Conservation (phyloP, 2,797 vertebrate genomes). For the Pangasius macronema region DNA sequence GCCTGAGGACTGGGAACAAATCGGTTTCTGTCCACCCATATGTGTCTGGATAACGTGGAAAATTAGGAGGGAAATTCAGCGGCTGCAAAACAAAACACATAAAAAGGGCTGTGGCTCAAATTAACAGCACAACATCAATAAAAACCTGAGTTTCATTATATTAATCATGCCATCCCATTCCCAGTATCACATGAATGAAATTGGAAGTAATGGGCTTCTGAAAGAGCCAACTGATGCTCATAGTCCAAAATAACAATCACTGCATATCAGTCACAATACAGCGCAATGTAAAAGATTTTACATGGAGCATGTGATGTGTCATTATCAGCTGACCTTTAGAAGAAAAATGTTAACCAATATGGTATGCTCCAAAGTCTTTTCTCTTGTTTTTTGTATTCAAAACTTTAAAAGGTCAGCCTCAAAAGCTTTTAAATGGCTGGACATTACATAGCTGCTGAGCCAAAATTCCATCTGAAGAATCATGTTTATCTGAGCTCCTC, state of each 20-base stretch:
- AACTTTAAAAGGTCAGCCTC: slow-evolving; percentile 21
- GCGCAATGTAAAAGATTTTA: background rate
- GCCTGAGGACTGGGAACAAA: background rate
- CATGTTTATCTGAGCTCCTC: background rate
- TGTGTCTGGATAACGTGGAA: slow-evolving; percentile 13
- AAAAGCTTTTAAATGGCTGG: background rate
- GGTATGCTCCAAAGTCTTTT: background rate
- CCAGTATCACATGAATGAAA: slow-evolving; percentile 8
- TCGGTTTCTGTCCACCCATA: background rate
- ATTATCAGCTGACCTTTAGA: slow-evolving; percentile 58
- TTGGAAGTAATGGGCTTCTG: slow-evolving; percentile 13
- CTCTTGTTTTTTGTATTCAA: background rate
- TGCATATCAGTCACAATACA: slow-evolving; percentile 22
- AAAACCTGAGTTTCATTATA: background rate
- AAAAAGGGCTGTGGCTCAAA: background rate
- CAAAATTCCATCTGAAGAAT: slow-evolving; percentile 6
- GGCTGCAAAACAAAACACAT: slow-evolving; percentile 13
- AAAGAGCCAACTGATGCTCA: background rate
- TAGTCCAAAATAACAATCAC: background rate
- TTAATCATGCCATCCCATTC: background rate
- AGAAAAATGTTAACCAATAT: slow-evolving; percentile 8
- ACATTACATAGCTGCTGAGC: background rate
- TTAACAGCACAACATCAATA: background rate
- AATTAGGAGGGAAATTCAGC: background rate
- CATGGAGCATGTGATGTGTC: slow-evolving; percentile 49